Conservation (phyloP, 1,140 invertebrate genomes). For the Leptonema lineaticorne region DNA sequence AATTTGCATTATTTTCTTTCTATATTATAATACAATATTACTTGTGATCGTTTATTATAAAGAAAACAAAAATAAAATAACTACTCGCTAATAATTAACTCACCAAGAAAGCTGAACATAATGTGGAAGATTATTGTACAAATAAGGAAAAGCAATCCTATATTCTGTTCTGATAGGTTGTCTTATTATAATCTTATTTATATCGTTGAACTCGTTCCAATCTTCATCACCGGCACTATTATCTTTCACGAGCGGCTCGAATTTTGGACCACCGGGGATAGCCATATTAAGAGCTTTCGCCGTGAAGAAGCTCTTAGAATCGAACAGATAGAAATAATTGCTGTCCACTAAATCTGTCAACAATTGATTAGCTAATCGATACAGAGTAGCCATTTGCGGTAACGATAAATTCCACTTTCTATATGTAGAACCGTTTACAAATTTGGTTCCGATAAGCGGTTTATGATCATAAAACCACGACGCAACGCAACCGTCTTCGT, state of each 20-base stretch:
- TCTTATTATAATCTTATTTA: slow-evolving; percentile 99
- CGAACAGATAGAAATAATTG: slow-evolving; percentile 99
- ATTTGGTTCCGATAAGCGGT: slow-evolving; percentile 86
- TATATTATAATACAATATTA: neutral
- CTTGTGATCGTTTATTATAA: slow-evolving; percentile 9
- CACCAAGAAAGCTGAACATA: slow-evolving; percentile 94
- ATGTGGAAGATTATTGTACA: slow-evolving; percentile 98
- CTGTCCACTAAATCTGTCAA: slow-evolving; percentile 97
- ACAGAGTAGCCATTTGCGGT: slow-evolving; percentile 96
- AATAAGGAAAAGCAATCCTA: slow-evolving; percentile 97
- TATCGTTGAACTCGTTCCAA: slow-evolving; percentile 99
- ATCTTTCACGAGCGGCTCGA: slow-evolving; percentile 98
- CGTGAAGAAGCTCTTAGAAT: slow-evolving; percentile 99
- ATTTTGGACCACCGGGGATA: slow-evolving; percentile 99
- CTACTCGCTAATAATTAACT: too few relatives aligned
- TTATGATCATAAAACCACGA: slow-evolving; percentile 99
- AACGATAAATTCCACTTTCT: slow-evolving; percentile 92
- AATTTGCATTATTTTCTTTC: neutral
- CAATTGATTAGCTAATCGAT: slow-evolving; percentile 96
- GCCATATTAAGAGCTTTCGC: slow-evolving; percentile 99
- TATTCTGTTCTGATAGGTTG: slow-evolving; percentile 99
- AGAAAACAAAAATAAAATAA: too few relatives aligned
- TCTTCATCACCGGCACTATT: slow-evolving; percentile 97
- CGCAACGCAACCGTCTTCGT: slow-evolving; percentile 89
- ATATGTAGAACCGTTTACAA: slow-evolving; percentile 97